Conservation (phyloP, 2,797 vertebrate genomes). For the Sarcophilus harrisii region DNA sequence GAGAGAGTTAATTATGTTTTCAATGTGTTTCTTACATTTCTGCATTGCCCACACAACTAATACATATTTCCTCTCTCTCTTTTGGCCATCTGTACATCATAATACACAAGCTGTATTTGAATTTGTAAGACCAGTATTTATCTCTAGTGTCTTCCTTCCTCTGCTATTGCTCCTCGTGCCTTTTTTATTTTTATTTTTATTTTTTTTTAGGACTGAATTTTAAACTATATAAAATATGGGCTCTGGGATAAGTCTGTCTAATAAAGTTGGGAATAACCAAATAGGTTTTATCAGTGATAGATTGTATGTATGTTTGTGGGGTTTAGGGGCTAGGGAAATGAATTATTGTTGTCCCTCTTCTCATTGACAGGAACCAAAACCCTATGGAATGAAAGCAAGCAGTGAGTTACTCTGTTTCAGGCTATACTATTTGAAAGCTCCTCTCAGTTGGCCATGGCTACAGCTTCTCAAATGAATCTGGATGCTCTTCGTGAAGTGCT, state of each 20-base stretch:
- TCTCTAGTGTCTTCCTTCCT: conserved; percentile 36
- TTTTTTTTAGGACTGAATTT: conserved; percentile 29
- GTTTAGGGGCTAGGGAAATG: conserved; percentile 50
- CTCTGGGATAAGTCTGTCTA: conserved; percentile 2
- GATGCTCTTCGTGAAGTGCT: conserved; percentile 96
- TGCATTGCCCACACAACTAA: conserved; percentile 16
- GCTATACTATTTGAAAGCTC: conserved; percentile 44
- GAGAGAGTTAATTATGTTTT: neutral
- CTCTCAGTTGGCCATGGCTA: conserved; percentile 86
- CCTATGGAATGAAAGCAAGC: conserved; percentile 73
- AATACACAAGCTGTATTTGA: conserved; percentile 11
- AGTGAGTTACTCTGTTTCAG: neutral
- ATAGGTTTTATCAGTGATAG: neutral
- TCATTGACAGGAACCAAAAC: conserved; percentile 74
- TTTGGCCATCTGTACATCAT: conserved; percentile 30
- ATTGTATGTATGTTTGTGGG: neutral
- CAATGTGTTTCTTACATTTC: conserved; percentile 13
- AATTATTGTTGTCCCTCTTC: conserved; percentile 74
- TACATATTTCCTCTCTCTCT: neutral
- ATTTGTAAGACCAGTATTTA: conserved; percentile 21
- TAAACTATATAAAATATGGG: neutral
- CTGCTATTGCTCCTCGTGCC: conserved; percentile 29
- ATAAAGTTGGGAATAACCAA: neutral
- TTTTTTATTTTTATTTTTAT: conserved; percentile 6
- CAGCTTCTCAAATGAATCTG: conserved; percentile 90